A percentile compares a stretch with the other conserved stretches of the same genome.
phyloP scores from a whole-genome alignment of 2,797 vertebrate species.

The Xiphophorus birchmanni region DNA sequence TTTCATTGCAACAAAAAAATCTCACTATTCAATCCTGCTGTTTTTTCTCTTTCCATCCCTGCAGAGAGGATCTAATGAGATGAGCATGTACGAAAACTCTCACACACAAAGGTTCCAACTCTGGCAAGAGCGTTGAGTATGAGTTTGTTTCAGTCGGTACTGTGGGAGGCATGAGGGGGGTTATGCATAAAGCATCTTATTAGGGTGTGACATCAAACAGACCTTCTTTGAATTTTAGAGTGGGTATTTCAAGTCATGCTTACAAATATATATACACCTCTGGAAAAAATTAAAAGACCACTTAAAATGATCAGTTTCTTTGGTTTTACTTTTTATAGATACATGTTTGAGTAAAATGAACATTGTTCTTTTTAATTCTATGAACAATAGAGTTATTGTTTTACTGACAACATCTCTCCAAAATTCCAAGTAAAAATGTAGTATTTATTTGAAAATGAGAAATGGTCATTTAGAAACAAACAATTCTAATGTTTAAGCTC shows the following conservation, averaged over 20 bases:
- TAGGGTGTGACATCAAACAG: conserved; percentile 21
- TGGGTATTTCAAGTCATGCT: not conserved
- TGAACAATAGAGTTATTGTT: too few relatives aligned
- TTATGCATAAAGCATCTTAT: conserved; percentile 23
- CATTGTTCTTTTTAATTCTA: too few relatives aligned
- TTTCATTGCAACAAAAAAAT: conserved; percentile 12
- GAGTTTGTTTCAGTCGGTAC: conserved; percentile 75
- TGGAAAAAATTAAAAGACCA: too few relatives aligned
- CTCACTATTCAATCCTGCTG: not conserved
- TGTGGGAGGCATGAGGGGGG: conserved; percentile 1
- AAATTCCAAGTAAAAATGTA: too few relatives aligned
- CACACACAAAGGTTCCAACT: conserved; percentile 89
- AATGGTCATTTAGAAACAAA: too few relatives aligned
- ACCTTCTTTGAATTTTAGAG: not conserved
- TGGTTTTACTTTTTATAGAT: too few relatives aligned
- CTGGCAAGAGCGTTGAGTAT: conserved; percentile 94
- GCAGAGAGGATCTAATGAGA: conserved; percentile 97
- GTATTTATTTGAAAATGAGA: too few relatives aligned
- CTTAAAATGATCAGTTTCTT: too few relatives aligned
- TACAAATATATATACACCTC: too few relatives aligned
- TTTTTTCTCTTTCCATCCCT: conserved; percentile 30
- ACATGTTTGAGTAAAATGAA: too few relatives aligned
- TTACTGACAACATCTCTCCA: too few relatives aligned
- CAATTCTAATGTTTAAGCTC: too few relatives aligned
- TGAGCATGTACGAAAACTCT: conserved; percentile 93